A percentile compares a stretch with the other conserved stretches of the same genome.
Conservation (phyloP, 2,113 vertebrate genomes). For the Megalops atlanticus region DNA sequence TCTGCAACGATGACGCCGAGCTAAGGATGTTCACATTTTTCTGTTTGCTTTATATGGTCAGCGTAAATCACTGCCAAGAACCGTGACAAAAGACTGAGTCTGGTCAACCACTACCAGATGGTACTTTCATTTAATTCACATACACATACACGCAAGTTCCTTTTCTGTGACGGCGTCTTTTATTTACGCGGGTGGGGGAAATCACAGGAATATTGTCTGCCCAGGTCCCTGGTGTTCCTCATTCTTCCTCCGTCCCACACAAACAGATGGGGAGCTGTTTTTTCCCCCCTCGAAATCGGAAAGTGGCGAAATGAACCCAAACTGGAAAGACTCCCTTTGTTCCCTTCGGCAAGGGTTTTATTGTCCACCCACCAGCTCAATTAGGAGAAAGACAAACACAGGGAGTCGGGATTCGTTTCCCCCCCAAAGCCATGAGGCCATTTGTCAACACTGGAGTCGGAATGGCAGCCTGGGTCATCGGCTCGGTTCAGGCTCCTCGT, state of each 20-base stretch:
- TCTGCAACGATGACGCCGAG: not conserved
- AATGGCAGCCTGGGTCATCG: too few species aligned
- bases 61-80: not conserved
- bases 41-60: not conserved
- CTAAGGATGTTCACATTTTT: not conserved
- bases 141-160: not conserved
- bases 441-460: too few species aligned
- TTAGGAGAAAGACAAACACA: not conserved
- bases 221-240: not conserved
- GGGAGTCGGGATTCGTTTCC: not conserved
- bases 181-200: slow-evolving; percentile 57
- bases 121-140: not conserved
- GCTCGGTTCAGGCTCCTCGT: too few species aligned
- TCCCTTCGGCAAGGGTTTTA: too few species aligned
- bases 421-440: not conserved
- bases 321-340: too few species aligned
- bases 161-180: slow-evolving; percentile 72
- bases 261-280: slow-evolving; percentile 2
- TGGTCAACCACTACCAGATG: not conserved
- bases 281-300: too few species aligned
- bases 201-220: not conserved
- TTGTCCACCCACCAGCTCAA: not conserved
- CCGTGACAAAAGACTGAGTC: not conserved
- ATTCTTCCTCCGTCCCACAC: slow-evolving; percentile 44
- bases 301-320: not conserved